These are phyloP conservation scores for Pongo abelii DNA, from an alignment of 2,113 vertebrate genomes.

Conservation along the genomic window DNA sequence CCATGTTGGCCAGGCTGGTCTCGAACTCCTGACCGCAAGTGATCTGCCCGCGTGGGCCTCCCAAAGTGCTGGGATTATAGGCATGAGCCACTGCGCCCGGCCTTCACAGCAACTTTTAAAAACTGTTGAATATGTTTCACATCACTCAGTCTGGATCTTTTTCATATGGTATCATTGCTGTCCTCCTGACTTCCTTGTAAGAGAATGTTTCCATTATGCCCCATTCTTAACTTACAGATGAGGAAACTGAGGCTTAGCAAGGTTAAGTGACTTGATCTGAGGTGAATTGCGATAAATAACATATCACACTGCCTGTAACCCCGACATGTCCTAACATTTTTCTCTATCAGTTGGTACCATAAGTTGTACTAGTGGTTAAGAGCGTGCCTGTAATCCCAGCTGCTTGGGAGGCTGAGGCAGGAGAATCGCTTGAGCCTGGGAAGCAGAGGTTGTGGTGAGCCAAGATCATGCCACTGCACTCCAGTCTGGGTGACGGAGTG, in stretches of 20 bases:
- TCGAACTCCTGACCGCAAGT: no score
- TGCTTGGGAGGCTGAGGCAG: no score
- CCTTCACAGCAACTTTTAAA: neutral
- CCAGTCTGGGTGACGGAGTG: no score
- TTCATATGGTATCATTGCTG: constrained; percentile 13
- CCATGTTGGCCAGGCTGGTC: no score
- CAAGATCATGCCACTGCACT: no score
- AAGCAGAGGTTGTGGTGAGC: no score
- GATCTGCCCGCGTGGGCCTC: no score
- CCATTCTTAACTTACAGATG: constrained; percentile 26
- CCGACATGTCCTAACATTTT: neutral
- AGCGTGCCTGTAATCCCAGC: neutral
- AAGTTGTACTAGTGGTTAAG: neutral
- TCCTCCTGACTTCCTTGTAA: neutral
- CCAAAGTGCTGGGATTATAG: no score
- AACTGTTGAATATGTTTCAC: neutral
- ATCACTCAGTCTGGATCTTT: neutral
- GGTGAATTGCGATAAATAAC: constrained; percentile 9
- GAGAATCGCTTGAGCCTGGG: no score
- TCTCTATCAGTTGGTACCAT: neutral
- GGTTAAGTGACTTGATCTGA: constrained; percentile 41
- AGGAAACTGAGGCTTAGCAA: constrained; percentile 39
- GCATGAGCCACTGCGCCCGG: no score
- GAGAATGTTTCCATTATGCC: neutral
- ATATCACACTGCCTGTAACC: neutral